Conservation (phyloP, 1,140 invertebrate species). For the Cydia fagiglandana region DNA sequence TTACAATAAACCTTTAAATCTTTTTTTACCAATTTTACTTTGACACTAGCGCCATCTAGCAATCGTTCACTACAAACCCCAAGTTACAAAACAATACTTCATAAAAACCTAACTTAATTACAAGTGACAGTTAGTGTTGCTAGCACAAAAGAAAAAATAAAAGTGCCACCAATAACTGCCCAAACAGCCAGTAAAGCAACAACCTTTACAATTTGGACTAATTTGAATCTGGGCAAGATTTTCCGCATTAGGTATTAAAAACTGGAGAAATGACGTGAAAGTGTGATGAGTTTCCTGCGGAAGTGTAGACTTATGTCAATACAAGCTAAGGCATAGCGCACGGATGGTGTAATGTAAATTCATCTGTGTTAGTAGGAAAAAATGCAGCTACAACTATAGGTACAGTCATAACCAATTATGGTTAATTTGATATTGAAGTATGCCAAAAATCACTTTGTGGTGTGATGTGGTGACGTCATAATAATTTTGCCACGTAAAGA, state of each 20-base stretch:
- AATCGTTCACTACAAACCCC: background rate
- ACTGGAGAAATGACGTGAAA: background rate
- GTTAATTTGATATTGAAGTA: too few species aligned
- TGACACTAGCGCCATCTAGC: conserved; percentile 9
- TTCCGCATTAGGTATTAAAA: background rate
- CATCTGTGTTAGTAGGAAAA: background rate
- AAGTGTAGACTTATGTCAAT: background rate
- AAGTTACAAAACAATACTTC: conserved; percentile 24
- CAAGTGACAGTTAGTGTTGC: conserved; percentile 16
- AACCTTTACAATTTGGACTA: conserved; percentile 20
- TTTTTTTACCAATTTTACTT: background rate
- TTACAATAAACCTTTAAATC: background rate
- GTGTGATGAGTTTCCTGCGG: background rate
- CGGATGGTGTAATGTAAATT: background rate
- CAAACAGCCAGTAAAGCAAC: conserved; percentile 20
- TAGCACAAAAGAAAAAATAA: conserved; percentile 23
- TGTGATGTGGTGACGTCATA: too few species aligned
- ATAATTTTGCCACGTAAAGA: too few species aligned
- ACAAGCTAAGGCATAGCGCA: background rate
- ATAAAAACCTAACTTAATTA: conserved; percentile 8
- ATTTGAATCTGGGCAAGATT: conserved; percentile 21
- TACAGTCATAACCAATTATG: too few species aligned
- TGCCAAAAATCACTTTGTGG: too few species aligned
- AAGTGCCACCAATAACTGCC: conserved; percentile 7
- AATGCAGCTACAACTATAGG: too few species aligned